These are phyloP conservation scores for Drosophila limbata DNA, from an alignment of 2,888 invertebrate species.

Conservation along the genomic window DNA sequence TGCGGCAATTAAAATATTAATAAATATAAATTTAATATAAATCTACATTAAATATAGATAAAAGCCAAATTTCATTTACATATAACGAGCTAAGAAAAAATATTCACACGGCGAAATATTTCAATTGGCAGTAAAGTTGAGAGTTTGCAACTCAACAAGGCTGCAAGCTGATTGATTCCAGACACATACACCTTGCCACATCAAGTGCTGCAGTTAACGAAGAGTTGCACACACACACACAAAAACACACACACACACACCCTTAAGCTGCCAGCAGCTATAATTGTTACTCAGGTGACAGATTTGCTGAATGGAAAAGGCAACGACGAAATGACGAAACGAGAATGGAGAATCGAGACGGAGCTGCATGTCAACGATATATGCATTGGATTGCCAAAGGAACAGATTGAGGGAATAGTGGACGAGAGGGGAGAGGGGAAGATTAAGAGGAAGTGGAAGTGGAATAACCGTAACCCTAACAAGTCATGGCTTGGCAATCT, in stretches of 20 bases:
- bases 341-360: conserved; percentile 8
- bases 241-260: conserved; percentile 50
- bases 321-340: conserved; percentile 36
- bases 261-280: conserved; percentile 81
- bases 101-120: conserved; percentile 20
- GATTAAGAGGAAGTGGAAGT: conserved; percentile 2
- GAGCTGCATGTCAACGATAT: conserved; percentile 58
- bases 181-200: conserved; percentile 25
- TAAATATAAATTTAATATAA: neutral
- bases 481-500: conserved; percentile 57
- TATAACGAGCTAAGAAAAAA: neutral
- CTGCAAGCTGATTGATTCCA: conserved; percentile 70
- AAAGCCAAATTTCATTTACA: conserved; percentile 29
- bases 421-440: neutral
- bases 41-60: neutral
- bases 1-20: conserved; percentile 21
- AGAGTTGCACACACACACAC: conserved; percentile 31
- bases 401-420: neutral
- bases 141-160: conserved; percentile 48
- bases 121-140: conserved; percentile 61
- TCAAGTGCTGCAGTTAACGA: conserved; percentile 69
- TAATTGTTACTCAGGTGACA: conserved; percentile 82
- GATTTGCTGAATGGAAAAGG: conserved; percentile 77
- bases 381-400: conserved; percentile 19
- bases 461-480: conserved; percentile 51